Evolutionary conservation across 2,888 invertebrate species (phyloP), one percentile per base, ranked within the genome.

Genomic region (Tubiluchus corallicola): DNA sequence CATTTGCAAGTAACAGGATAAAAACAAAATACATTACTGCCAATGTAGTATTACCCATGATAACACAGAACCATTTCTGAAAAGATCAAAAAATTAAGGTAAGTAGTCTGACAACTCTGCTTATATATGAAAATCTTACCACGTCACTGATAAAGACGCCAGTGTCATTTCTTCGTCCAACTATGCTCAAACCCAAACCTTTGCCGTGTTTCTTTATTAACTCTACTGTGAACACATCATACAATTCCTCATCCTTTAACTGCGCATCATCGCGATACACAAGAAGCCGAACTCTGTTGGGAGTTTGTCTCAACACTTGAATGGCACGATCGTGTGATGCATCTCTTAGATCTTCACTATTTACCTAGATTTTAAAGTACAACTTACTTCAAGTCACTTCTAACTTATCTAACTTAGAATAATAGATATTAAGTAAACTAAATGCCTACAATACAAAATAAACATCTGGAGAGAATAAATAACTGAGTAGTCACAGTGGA

Each of bases 111-210:
- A n/a, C n/a, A n/a, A n/a, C n/a, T n/a, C n/a, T n/a, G 9, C 5
- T 46, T 15, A 44, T 5, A 16, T 13, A 9, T 46, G 9, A 9
- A 19, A 43, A 40, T 57, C 76, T 75, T 64, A 94, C 96, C 61
- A 94, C 74, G 59, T 94, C 92, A 15, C 83, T 82, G 43, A 98
- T 77, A 62, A 87, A 92, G 45, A 90, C 82, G 44, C 88, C 87
- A 37, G 59, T 76, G 70, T 55, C 73, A 76, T 65, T 71, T 74
- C 62, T 74, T 61, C 73, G 71, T 20, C 80, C 82, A 4, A 84
- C 76, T 51, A 90, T 75, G 49, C 84, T 82, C 51, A 96, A 70
- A 0, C 90, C 90, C 18, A 88, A 69, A 13, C 59, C 80, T 61
- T 83, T 81, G 40, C 87, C 87, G 1, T 82, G 72, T 63, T 90